Base-by-base conservation (phyloP, 2,888 invertebrate genomes). In the Pseudococcus longispinus region DNA sequence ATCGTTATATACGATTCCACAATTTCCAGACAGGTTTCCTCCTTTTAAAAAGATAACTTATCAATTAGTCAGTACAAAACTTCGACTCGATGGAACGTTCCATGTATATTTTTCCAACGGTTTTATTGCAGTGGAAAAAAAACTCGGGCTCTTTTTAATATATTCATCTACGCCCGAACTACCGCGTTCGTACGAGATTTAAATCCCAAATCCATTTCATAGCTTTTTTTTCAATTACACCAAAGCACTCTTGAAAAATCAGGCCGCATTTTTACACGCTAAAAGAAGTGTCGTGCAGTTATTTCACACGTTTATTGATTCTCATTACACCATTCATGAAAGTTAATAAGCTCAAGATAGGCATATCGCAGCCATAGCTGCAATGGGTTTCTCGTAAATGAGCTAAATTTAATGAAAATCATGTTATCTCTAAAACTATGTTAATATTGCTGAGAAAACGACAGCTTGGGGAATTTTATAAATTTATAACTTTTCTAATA, bases 261-360 rank as follows among this genome's bases (percentile, higher is more conserved):
- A 70, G 70, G 70, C 70, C 70, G 18, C 70, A 29, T 70, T 70
- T 70, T 70, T 70, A 29, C 70, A 70, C 70, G 70, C 15, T 70
- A 2, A 29, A 60, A 60, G 60, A 60, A 29, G 29, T 29, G 20
- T 70, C 70, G 70, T 70, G 70, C 70, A 70, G 70, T 70, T 29
- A 70, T 70, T 70, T 18, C 29, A 70, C 18, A 70, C 70, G 26
- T 70, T 29, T 70, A 70, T 70, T 29, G 70, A 70, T 70, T 70
- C 70, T 70, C 70, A 70, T 70, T 70, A 70, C 11, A 70, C 70
- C 70, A 70, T 29, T 70, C 23, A 23, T 23, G 23, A 9, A 46
- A 23, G 20, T 60, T 23, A 23, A 23, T 60, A 60, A 23, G 23
- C 23, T 60, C 23, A 5, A 11, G 23, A 60, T 60, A 23, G 23